Evolutionary conservation across 2,797 vertebrate genomes (phyloP).

Genomic region (Pseudomugil tenellus): DNA sequence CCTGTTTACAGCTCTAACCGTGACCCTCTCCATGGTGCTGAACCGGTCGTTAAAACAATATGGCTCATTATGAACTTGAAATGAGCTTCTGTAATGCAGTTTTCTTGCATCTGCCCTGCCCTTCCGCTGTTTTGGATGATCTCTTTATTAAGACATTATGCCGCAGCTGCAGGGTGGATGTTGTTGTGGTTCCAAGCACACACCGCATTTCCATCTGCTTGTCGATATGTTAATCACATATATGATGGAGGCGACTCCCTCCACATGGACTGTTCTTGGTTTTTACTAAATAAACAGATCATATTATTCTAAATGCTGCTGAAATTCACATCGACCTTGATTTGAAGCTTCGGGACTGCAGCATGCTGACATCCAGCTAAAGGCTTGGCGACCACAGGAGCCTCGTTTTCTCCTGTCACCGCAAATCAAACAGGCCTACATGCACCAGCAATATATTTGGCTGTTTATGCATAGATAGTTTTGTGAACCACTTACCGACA

Average conservation of each 20-base stretch:
- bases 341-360: conserved; percentile 74
- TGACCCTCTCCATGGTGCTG: conserved; percentile 78
- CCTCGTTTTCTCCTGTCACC: conserved; percentile 49
- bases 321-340: conserved; percentile 77
- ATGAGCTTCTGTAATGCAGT: not conserved
- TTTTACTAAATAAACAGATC: conserved; percentile 40
- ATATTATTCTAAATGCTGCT: conserved; percentile 43
- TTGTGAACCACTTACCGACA: conserved; percentile 71
- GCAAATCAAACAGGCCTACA: conserved; percentile 31
- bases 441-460: conserved; percentile 14
- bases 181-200: conserved; percentile 63
- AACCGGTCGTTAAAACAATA: conserved; percentile 53
- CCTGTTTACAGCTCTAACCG: conserved; percentile 22
- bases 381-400: conserved; percentile 52
- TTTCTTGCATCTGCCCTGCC: conserved; percentile 44
- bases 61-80: not conserved
- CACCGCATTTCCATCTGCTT: conserved; percentile 59
- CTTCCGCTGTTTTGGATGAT: conserved; percentile 35
- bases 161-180: conserved; percentile 78
- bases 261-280: not conserved
- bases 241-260: conserved; percentile 19
- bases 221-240: conserved; percentile 53
- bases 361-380: conserved; percentile 63
- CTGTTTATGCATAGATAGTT: conserved; percentile 5
- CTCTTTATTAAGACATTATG: conserved; percentile 56